Evolutionary conservation across 2,888 invertebrate genomes (phyloP).

Genomic region (Cosmorhoe ocellata): DNA sequence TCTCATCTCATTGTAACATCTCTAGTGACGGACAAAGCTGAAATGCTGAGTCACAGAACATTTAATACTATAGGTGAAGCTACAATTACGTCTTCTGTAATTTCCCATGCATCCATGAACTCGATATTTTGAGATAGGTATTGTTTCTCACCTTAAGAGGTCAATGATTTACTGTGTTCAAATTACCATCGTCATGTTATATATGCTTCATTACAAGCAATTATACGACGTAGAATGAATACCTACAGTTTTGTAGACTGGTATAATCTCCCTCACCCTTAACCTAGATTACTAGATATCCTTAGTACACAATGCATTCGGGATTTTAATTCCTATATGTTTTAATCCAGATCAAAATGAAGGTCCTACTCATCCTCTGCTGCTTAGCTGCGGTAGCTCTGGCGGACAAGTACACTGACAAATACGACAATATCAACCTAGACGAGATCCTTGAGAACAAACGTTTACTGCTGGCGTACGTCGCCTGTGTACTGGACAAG

Average conservation of each 20-base stretch:
- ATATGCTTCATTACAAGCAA: no score
- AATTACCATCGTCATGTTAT: no score
- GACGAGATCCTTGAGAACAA: slow-evolving; percentile 85
- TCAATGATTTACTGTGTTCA: no score
- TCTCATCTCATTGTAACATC: not conserved
- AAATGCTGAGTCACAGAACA: slow-evolving; percentile 9
- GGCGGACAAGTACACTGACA: slow-evolving; percentile 81
- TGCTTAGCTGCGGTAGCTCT: slow-evolving; percentile 43
- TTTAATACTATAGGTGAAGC: slow-evolving; percentile 1
- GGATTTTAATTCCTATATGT: no score
- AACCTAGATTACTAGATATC: no score
- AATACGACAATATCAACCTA: slow-evolving; percentile 86
- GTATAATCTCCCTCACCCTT: no score
- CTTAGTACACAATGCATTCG: no score
- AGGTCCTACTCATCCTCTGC: slow-evolving; percentile 45
- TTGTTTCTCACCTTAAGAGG: no score
- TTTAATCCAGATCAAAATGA: slow-evolving; percentile 43
- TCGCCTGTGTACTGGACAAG: slow-evolving; percentile 84
- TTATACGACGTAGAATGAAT: no score
- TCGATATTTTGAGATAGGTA: no score
- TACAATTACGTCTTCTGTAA: not conserved
- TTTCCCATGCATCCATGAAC: not conserved
- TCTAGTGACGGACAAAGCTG: not conserved
- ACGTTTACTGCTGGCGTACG: slow-evolving; percentile 84
- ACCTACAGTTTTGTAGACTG: no score